Conservation (phyloP, 1,140 invertebrate species). For the Triops cancriformis region DNA sequence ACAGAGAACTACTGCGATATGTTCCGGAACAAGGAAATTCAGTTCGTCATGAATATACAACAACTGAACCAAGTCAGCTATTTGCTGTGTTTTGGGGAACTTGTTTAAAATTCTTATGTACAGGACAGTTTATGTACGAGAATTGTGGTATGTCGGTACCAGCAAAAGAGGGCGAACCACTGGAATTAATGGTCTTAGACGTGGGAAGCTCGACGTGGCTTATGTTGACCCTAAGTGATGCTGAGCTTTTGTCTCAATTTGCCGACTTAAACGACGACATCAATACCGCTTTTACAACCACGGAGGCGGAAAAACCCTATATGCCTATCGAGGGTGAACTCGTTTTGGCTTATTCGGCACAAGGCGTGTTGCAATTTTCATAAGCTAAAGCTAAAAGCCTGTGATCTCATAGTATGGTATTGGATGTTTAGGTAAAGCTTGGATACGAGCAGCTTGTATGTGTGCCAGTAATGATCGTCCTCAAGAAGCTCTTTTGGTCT, state of each 20-base stretch:
- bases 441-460: constrained; percentile 4
- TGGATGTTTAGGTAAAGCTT: not conserved
- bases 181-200: not conserved
- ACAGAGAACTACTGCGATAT: no score
- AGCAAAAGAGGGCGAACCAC: not conserved
- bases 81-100: not conserved
- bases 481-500: not conserved
- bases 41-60: not conserved
- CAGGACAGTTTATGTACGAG: not conserved
- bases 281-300: not conserved
- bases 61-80: not conserved
- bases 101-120: not conserved
- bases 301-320: not conserved
- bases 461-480: not conserved
- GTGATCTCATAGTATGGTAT: not conserved
- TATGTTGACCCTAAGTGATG: not conserved
- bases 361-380: not conserved
- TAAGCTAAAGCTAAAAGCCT: not conserved
- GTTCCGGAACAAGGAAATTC: no score
- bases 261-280: not conserved
- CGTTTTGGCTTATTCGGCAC: not conserved
- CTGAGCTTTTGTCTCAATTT: not conserved
- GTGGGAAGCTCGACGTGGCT: not conserved
- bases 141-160: not conserved
- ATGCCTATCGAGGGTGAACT: not conserved